These are phyloP conservation scores for Yponomeuta evonymella DNA, from an alignment of 2,888 invertebrate species.

Conservation along the genomic window DNA sequence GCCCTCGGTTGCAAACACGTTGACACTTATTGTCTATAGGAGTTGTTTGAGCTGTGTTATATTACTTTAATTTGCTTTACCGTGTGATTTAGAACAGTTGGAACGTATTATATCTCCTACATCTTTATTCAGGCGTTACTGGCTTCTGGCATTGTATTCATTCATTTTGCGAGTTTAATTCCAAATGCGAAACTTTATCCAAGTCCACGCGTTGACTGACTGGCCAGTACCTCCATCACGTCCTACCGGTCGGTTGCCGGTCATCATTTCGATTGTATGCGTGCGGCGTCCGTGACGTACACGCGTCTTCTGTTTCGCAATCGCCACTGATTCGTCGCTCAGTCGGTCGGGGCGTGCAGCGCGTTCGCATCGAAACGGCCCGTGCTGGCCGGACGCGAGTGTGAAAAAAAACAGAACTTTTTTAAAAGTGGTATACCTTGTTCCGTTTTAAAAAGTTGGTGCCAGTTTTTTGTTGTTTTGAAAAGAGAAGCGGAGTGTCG, in stretches of 20 bases:
- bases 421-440: neutral
- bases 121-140: too few relatives aligned
- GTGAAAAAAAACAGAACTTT: neutral
- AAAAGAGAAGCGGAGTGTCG: neutral
- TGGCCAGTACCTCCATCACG: neutral
- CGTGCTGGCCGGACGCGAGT: neutral
- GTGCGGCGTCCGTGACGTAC: neutral
- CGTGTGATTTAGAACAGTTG: too few relatives aligned
- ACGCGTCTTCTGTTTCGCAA: neutral
- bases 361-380: neutral
- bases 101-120: too few relatives aligned
- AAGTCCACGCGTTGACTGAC: neutral
- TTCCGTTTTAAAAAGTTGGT: neutral
- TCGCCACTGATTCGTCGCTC: neutral
- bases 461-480: neutral
- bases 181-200: neutral
- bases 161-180: neutral
- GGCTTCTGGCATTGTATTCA: too few relatives aligned
- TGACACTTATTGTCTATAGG: too few relatives aligned
- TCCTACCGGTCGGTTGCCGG: neutral
- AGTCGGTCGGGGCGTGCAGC: neutral
- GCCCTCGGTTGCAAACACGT: too few relatives aligned
- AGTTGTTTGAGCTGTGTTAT: too few relatives aligned
- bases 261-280: constrained; percentile 3
- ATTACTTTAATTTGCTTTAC: too few relatives aligned